Base-by-base conservation (phyloP, 1,140 invertebrate species). In the Oreohelix idahoensis region DNA sequence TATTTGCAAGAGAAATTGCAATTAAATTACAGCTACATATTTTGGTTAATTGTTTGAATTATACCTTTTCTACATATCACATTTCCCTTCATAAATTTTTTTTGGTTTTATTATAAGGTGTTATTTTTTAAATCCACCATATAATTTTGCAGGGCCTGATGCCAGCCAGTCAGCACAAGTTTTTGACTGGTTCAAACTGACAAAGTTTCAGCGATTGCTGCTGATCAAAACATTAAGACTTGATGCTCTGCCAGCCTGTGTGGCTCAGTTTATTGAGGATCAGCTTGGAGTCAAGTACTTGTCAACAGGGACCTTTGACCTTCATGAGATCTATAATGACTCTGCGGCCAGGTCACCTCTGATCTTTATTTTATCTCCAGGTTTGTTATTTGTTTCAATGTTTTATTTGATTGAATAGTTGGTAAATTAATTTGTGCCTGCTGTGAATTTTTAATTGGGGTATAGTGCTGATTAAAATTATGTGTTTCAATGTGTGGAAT, bases 321-420 rank as follows among this genome's bases (percentile, higher is more conserved):
- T 92, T n/a, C 89, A 90, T 71, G 91, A 92, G 81, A 88, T 92
- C 38, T 92, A 89, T 81, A 84, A 89, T 49, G 91, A 92, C 51
- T 91, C 91, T 0, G 86, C 86, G 0, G 88, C 91, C 2, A 89
- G 89, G 70, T 89, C 90, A 17, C 91, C 91, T 29, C 79, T 92
- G 2, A 91, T 92, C 35, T 92, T 92, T 78, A 89, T 92, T 15
- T 79, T 92, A 29, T 91, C 91, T 39, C 89, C 91, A 86, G 90
- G 91, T 92, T 75, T 82, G 85, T 45, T 29, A 1, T 79, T 51
- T 49, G 15, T 53, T 66, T 32, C 11, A 66, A 58, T 23, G 23
- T 58, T 13, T 23, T 49, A 11, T 49, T 49, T 49, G 17, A 49
- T 49, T 8, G 45, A 49, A 49, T n/a, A 49, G 10, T 49, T 49